A percentile compares a stretch with the other conserved stretches of the same genome.
Evolutionary conservation across 1,140 invertebrate species (phyloP).

Genomic region (Nymphalis io): DNA sequence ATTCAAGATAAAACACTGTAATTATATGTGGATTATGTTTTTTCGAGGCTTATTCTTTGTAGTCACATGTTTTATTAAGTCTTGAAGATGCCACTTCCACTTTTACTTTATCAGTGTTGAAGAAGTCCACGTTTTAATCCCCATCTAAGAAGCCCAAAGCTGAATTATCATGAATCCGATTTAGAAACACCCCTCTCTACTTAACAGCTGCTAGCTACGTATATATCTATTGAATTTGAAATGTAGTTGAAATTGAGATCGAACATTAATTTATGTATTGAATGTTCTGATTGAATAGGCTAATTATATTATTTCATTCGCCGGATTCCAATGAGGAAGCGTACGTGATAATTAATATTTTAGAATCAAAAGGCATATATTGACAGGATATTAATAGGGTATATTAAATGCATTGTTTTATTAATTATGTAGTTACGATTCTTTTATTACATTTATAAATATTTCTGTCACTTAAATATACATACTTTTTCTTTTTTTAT

Average conservation of each 20-base stretch:
- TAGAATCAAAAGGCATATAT: neutral
- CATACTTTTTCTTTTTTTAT: too few species aligned
- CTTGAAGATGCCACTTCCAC: too few species aligned
- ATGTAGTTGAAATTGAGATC: conserved; percentile 16
- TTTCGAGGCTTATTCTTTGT: too few species aligned
- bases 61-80: too few species aligned
- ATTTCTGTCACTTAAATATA: too few species aligned
- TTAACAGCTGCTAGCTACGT: neutral
- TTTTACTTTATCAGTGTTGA: conserved; percentile 4
- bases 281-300: conserved; percentile 14
- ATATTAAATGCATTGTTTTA: too few species aligned
- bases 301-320: neutral
- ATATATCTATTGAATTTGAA: conserved; percentile 18
- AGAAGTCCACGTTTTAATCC: conserved; percentile 25
- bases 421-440: too few species aligned
- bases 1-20: too few species aligned
- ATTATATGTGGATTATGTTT: too few species aligned
- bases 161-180: conserved; percentile 27
- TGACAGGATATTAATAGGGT: neutral
- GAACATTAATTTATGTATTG: conserved; percentile 20
- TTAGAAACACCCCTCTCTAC: conserved; percentile 14
- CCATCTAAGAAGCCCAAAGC: conserved; percentile 18
- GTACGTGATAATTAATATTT: neutral
- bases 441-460: too few species aligned
- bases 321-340: neutral